Percentiles rank a stretch among this genome's conserved stretches.
Conservation (phyloP, 2,113 vertebrate genomes). For the Callospermophilus lateralis region DNA sequence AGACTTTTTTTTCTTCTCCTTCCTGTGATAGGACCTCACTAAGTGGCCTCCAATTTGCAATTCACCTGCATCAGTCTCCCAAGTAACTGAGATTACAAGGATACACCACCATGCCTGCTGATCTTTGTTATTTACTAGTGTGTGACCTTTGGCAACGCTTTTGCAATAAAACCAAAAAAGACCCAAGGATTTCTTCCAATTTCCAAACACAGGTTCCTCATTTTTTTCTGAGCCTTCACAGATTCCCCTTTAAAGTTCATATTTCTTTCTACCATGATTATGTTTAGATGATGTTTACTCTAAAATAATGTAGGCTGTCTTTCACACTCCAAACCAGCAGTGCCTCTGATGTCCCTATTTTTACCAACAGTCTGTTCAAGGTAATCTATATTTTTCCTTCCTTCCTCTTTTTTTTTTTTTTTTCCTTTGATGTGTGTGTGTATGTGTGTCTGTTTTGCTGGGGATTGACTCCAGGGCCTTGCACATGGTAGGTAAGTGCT, state of each 20-base stretch:
- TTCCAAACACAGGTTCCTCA: constrained; percentile 16
- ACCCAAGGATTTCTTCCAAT: neutral
- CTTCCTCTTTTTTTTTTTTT: too few species aligned
- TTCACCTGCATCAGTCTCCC: too few species aligned
- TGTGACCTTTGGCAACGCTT: neutral
- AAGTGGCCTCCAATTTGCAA: too few species aligned
- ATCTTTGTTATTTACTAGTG: neutral
- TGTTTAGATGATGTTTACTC: neutral
- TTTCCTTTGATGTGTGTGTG: too few species aligned
- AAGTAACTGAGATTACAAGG: neutral
- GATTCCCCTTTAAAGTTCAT: neutral
- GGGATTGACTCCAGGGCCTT: too few species aligned
- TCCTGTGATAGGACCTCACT: neutral
- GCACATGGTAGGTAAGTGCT: too few species aligned
- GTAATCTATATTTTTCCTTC: neutral
- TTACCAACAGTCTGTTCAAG: neutral
- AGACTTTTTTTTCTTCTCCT: neutral
- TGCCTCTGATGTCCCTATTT: neutral
- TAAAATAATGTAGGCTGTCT: neutral
- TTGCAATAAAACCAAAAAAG: constrained; percentile 32
- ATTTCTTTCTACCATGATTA: constrained; percentile 3
- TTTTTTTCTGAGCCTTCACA: neutral
- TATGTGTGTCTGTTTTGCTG: too few species aligned
- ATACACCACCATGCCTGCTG: too few species aligned
- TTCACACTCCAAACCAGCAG: neutral